Evolutionary conservation across 92 coral and sea anemone species (phyloP).

Genomic region (Actinernus sp.): DNA sequence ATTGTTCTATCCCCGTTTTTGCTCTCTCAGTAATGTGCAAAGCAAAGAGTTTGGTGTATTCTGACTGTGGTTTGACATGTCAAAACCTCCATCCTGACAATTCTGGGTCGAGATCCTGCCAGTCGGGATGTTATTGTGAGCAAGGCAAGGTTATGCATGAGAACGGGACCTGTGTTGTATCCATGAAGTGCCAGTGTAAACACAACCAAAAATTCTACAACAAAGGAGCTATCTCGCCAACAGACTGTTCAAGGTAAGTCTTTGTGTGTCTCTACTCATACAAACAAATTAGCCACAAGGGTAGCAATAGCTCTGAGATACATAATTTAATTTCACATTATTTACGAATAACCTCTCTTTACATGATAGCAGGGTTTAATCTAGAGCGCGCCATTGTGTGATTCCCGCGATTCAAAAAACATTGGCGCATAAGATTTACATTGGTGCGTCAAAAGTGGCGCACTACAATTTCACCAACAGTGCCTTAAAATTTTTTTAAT

Average conservation of each 20-base stretch:
- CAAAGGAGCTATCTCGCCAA: conserved; percentile 78
- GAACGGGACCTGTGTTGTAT: conserved; percentile 76
- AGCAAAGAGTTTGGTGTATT: conserved; percentile 66
- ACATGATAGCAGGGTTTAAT: no score
- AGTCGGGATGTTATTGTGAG: conserved; percentile 88
- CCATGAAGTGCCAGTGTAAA: conserved; percentile 82
- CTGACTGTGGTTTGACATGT: conserved; percentile 88
- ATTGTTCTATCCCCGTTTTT: conserved; percentile 1
- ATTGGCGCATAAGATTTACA: no score
- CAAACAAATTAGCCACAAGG: no score
- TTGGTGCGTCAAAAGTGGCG: no score
- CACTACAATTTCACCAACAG: no score
- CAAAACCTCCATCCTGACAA: conserved; percentile 64
- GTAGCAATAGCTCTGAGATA: no score
- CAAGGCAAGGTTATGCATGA: conserved; percentile 76
- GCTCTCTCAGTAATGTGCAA: conserved; percentile 56
- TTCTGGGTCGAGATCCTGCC: conserved; percentile 47
- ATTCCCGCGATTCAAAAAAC: no score
- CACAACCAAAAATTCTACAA: conserved; percentile 82
- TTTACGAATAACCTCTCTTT: no score
- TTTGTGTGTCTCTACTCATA: no score
- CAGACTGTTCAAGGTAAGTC: conserved; percentile 96
- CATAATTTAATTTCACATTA: no score
- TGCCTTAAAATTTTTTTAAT: no score
- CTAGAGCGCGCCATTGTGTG: no score